Base-by-base conservation (phyloP, 2,888 invertebrate species). In the Sinhomidia bicolor region DNA sequence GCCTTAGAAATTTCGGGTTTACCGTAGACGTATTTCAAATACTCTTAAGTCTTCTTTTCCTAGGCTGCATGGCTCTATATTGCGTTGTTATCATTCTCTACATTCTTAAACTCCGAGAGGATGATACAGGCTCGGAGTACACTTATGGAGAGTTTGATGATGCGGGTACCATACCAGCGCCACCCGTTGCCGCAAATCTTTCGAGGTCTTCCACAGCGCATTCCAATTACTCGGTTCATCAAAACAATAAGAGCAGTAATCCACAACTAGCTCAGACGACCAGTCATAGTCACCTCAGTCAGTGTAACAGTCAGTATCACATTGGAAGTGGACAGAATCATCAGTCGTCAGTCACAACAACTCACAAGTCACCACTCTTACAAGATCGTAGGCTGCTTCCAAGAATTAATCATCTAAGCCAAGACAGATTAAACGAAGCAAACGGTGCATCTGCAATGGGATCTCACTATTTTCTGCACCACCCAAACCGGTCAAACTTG, bases 1-100 rank as follows among this genome's bases (percentile, higher is more conserved):
- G 89, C 23, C 85, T 90, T 83, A 88, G 85, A 62, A 90, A 90
- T 47, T 90, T 90, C 36, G 90, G 90, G 41, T 90, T 90, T 68
- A 88, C 85, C 47, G 85, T 89, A 1, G 89, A 90, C 71, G 82
- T 89, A 51, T 54, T 88, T n/a, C 89, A 90, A 76, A 89, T 90
- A 29, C 47, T 89, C 36, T 29, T 90, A 4, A 89, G 89, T 65
- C 85, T 89, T 60, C 20, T 90, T 23, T 89, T 90, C 26, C 85
- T 90, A 32, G 76, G 65, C 1, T 89, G 82, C 84, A 89, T 90
- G 89, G 85, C 89, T 32, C 76, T 68, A 26, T 90, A 90, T 65
- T 90, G 89, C 44, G 89, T 87, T 14, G 88, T 88, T 2, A 90
- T 90, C 17, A 89, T 90, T 17, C 79, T 89, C 20, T 90, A 89